Evolutionary conservation across 2,113 vertebrate genomes (phyloP).

Genomic region (Proterorhinus semilunaris): DNA sequence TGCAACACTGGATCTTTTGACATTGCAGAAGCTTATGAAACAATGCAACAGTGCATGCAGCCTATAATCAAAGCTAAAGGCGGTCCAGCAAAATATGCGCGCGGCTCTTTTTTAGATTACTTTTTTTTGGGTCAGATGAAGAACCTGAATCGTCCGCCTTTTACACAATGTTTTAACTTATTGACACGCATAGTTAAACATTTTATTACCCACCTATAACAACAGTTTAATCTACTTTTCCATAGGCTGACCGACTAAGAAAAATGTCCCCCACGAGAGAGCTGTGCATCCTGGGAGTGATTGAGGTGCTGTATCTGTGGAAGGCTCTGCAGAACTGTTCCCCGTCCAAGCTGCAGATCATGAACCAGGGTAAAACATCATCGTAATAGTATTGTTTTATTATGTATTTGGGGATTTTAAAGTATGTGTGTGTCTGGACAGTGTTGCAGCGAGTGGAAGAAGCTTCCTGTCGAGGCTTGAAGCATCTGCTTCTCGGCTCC

Average conservation of each 20-base stretch:
- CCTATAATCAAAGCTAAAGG: too few species aligned
- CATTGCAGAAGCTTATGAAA: too few species aligned
- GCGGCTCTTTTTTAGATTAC: too few species aligned
- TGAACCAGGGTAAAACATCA: conserved; percentile 90
- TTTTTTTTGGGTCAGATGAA: too few species aligned
- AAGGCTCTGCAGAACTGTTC: conserved; percentile 97
- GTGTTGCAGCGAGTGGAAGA: conserved; percentile 93
- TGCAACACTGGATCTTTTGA: too few species aligned
- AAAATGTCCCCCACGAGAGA: conserved; percentile 85
- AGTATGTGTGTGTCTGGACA: conserved; percentile 46
- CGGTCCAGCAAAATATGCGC: too few species aligned
- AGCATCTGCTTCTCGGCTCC: conserved; percentile 92
- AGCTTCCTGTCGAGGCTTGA: conserved; percentile 82
- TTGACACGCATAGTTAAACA: too few species aligned
- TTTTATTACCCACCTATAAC: background rate
- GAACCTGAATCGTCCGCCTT: too few species aligned
- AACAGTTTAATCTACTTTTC: conserved; percentile 12
- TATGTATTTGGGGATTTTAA: background rate
- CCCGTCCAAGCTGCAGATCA: conserved; percentile 90
- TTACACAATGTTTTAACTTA: too few species aligned
- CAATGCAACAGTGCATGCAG: too few species aligned
- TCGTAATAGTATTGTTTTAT: background rate
- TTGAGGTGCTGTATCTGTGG: conserved; percentile 97
- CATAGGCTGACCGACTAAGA: conserved; percentile 89
- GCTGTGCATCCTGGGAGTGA: conserved; percentile 90